Conservation (phyloP, 2,113 vertebrate species). For the Pygathrix nemaeus region DNA sequence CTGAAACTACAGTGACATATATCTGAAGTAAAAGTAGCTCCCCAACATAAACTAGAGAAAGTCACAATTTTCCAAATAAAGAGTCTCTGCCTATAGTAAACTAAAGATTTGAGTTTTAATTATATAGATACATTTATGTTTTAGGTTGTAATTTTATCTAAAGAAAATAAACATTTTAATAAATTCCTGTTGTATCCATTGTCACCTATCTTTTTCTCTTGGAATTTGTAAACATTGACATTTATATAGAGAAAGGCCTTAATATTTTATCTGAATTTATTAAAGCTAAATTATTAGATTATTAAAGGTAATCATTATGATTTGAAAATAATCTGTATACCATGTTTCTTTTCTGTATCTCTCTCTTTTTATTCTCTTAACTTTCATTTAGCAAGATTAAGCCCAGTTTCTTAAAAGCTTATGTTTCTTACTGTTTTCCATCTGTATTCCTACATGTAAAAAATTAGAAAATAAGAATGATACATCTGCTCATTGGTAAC, state of each 20-base stretch:
- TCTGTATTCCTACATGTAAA: neutral
- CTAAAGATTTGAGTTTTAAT: constrained; percentile 26
- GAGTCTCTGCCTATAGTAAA: neutral
- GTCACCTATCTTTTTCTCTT: neutral
- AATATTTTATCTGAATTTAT: too few relatives aligned
- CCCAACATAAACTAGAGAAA: neutral
- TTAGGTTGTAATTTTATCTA: constrained; percentile 1
- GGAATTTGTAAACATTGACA: neutral
- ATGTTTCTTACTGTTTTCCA: neutral
- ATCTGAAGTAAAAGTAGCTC: neutral
- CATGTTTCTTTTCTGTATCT: neutral
- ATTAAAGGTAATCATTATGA: neutral
- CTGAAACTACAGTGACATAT: neutral
- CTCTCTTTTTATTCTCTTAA: neutral
- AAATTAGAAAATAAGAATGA: constrained; percentile 7
- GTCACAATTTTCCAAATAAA: neutral
- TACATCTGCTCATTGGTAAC: neutral
- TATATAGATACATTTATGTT: neutral
- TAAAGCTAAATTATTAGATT: too few relatives aligned
- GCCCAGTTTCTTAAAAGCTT: neutral
- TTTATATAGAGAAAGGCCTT: too few relatives aligned
- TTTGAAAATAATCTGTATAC: neutral
- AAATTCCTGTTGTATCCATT: neutral
- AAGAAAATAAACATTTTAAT: constrained; percentile 23
- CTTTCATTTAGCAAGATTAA: neutral